Conservation (phyloP, 1,140 invertebrate genomes). For the Battus philenor region DNA sequence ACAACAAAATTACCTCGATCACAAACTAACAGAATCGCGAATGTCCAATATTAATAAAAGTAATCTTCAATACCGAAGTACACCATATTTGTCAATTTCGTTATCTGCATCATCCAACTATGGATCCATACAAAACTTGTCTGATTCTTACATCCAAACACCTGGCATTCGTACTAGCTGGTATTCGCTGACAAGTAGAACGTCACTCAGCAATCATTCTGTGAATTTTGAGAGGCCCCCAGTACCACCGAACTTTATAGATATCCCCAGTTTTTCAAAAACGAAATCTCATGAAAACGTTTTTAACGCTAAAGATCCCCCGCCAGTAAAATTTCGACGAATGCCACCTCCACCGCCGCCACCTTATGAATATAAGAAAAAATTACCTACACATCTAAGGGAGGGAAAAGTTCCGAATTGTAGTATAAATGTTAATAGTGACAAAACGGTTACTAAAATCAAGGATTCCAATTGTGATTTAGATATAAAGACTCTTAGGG, state of each 20-base stretch:
- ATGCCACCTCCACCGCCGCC: conserved; percentile 86
- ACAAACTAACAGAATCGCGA: conserved; percentile 81
- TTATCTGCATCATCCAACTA: conserved; percentile 81
- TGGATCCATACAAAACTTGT: conserved; percentile 86
- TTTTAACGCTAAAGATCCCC: conserved; percentile 79
- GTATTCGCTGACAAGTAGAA: conserved; percentile 76
- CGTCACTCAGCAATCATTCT: conserved; percentile 75
- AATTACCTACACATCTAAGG: conserved; percentile 49
- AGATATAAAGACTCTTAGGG: conserved; percentile 87
- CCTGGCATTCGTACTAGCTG: conserved; percentile 76
- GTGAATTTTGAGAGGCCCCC: conserved; percentile 77
- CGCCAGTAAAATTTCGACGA: conserved; percentile 78
- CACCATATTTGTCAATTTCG: conserved; percentile 83
- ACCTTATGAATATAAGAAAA: conserved; percentile 78
- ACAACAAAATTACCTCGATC: conserved; percentile 92
- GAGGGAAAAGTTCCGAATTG: conserved; percentile 38
- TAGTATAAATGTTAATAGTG: conserved; percentile 34
- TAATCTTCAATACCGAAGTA: conserved; percentile 86
- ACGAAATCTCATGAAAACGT: conserved; percentile 88
- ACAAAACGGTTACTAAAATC: conserved; percentile 38
- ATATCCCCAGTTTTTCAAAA: conserved; percentile 78
- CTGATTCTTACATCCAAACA: conserved; percentile 81
- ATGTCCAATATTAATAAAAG: conserved; percentile 77
- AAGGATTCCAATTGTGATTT: conserved; percentile 75
- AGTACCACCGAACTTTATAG: conserved; percentile 73